Conservation (phyloP, 2,797 vertebrate genomes). For the Calcarius lapponicus region DNA sequence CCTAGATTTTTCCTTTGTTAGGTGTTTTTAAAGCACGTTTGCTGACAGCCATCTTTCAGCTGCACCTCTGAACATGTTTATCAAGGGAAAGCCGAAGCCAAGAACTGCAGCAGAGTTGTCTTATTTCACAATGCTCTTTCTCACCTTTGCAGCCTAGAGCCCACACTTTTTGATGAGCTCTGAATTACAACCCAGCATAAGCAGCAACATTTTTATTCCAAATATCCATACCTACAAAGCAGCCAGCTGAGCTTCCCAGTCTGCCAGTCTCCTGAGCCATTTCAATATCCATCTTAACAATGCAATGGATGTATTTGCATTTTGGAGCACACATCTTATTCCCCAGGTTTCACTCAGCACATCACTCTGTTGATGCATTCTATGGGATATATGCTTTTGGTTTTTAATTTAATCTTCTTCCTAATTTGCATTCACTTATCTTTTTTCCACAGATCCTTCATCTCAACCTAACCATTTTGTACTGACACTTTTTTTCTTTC, state of each 20-base stretch:
- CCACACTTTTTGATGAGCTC: not conserved
- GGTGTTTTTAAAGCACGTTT: not conserved
- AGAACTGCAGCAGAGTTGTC: not conserved
- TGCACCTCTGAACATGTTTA: not conserved
- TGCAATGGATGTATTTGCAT: constrained; percentile 33
- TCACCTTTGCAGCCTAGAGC: not conserved
- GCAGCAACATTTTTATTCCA: not conserved
- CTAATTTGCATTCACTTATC: constrained; percentile 60
- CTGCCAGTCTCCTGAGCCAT: constrained; percentile 25
- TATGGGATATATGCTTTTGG: constrained; percentile 24
- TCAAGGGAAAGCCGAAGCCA: not conserved
- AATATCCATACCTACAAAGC: not conserved
- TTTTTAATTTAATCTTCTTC: constrained; percentile 51
- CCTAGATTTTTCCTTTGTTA: not conserved
- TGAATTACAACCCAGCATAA: constrained; percentile 8
- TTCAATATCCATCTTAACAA: constrained; percentile 43
- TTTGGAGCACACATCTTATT: constrained; percentile 46
- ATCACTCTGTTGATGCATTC: constrained; percentile 33
- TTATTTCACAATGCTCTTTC: not conserved
- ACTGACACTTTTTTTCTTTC: constrained; percentile 22
- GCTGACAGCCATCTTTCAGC: not conserved
- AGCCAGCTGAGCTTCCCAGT: constrained; percentile 15
- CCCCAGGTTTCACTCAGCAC: constrained; percentile 39
- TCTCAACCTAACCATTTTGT: constrained; percentile 38
- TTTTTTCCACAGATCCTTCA: constrained; percentile 50